Conservation (phyloP, 2,113 vertebrate species). For the Malurus elegans region DNA sequence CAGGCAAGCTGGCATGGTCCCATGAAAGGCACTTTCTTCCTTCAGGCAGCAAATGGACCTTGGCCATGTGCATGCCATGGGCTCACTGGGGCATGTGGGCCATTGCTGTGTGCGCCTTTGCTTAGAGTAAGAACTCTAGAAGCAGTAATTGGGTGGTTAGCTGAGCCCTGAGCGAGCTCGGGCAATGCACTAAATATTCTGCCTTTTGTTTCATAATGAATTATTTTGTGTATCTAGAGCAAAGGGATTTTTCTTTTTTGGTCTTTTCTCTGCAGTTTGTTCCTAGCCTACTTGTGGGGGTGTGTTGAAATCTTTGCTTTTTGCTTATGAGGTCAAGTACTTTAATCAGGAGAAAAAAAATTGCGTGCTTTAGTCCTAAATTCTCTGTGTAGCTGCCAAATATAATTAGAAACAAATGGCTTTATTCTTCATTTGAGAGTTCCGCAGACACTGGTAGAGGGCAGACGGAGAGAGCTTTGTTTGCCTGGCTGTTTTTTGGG, state of each 20-base stretch:
- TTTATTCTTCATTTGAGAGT: slow-evolving; percentile 44
- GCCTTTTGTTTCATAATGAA: slow-evolving; percentile 46
- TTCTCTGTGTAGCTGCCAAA: slow-evolving; percentile 54
- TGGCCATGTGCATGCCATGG: fast-evolving
- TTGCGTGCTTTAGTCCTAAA: slow-evolving; percentile 36
- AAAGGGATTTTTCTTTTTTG: neutral
- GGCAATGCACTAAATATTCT: slow-evolving; percentile 7
- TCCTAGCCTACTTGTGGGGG: slow-evolving; percentile 5
- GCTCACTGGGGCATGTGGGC: neutral
- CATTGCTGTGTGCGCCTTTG: fast-evolving
- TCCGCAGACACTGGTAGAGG: neutral
- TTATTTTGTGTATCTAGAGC: slow-evolving; percentile 44
- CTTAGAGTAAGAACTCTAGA: neutral
- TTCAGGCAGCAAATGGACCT: neutral
- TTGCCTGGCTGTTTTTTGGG: neutral
- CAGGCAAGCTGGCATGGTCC: neutral
- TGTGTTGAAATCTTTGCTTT: slow-evolving; percentile 57
- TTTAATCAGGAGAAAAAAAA: slow-evolving; percentile 60
- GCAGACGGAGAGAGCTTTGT: neutral
- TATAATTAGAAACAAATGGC: slow-evolving; percentile 67
- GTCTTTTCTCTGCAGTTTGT: slow-evolving; percentile 3
- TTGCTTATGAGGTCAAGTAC: slow-evolving; percentile 59
- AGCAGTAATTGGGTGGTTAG: neutral
- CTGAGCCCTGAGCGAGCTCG: neutral
- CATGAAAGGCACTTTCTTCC: neutral